Base-by-base conservation (phyloP, 1,140 invertebrate genomes). In the Cotesia typhae region DNA sequence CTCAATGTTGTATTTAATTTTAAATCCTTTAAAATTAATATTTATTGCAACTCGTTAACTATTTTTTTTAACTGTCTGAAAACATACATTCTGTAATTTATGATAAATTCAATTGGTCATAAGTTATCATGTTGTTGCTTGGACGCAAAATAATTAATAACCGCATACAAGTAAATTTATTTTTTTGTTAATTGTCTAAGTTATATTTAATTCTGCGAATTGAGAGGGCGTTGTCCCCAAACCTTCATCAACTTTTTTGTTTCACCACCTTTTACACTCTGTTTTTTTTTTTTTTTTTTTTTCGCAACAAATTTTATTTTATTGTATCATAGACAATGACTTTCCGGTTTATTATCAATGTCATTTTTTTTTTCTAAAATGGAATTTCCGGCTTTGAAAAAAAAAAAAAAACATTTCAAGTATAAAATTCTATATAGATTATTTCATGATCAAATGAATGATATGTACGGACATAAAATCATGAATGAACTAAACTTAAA, bases 211-310 rank as follows among this genome's bases (percentile, higher is more conserved):
- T 65, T 65, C 36, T 35, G n/a, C 4, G 12, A 67, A 67, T 67
- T 20, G 36, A 53, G 51, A 53, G 66, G 66, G 66, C 66, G 66
- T 67, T 67, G 66, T 41, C 66, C 66, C 14, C 52, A 35, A 9
- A 10, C 41, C 36, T 47, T 20, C 41, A 14, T 38, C 17, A 47
- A 47, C 51, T 55, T 37, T 47, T 35, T 17, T 51, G 9, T 53
- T 20, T 6, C 52, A 37, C 12, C 17, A 20, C 36, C 10, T 41
- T 4, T 5, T 67, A 51, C 28, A 61, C 47, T 6, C 28, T n/a
- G 53, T 20, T 12, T 12, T 36, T 6, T 20, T 53, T 52, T 6
- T 20, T 53, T 52, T 37, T 47, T 47, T 12, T 65, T 65, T 17
- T 64, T n/a, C 12, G 51, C 63, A 65, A 65, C 51, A 12, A 65